Percentiles rank a stretch among this genome's conserved stretches.
Evolutionary conservation across 1,140 invertebrate genomes (phyloP).

Genomic region (Nixonia krombeini): DNA sequence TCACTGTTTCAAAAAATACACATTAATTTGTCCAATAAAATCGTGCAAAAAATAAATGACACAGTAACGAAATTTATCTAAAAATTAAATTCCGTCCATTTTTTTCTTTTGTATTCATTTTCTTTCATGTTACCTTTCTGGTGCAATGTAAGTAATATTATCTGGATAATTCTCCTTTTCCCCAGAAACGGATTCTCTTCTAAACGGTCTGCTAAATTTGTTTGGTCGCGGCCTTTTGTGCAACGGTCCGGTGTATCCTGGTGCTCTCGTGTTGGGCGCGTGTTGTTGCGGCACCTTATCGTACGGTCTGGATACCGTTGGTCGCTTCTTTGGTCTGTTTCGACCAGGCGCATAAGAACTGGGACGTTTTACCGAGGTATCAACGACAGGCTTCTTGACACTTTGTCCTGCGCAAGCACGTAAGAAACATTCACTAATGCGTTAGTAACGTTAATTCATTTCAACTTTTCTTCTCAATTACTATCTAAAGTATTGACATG

Average conservation of each 20-base stretch:
- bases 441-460: no score
- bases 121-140: conserved; percentile 36
- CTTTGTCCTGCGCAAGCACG: conserved; percentile 47
- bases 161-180: conserved; percentile 52
- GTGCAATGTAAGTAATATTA: conserved; percentile 26
- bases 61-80: no score
- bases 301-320: conserved; percentile 52
- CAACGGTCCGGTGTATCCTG: conserved; percentile 64
- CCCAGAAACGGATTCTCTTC: conserved; percentile 59
- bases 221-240: conserved; percentile 46
- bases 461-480: no score
- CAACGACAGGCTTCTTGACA: conserved; percentile 52
- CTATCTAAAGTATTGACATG: no score
- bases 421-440: no score
- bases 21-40: no score
- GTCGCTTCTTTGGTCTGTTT: conserved; percentile 56
- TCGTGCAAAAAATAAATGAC: no score
- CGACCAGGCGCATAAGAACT: conserved; percentile 15
- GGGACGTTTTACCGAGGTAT: conserved; percentile 30
- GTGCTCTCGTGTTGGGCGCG: conserved; percentile 67
- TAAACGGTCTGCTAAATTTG: conserved; percentile 60
- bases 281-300: conserved; percentile 69
- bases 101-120: background rate
- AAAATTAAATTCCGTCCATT: no score
- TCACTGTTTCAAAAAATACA: no score